These are phyloP conservation scores for Arrhamphus sclerolepis DNA, from an alignment of 2,797 vertebrate species.

Conservation along the genomic window DNA sequence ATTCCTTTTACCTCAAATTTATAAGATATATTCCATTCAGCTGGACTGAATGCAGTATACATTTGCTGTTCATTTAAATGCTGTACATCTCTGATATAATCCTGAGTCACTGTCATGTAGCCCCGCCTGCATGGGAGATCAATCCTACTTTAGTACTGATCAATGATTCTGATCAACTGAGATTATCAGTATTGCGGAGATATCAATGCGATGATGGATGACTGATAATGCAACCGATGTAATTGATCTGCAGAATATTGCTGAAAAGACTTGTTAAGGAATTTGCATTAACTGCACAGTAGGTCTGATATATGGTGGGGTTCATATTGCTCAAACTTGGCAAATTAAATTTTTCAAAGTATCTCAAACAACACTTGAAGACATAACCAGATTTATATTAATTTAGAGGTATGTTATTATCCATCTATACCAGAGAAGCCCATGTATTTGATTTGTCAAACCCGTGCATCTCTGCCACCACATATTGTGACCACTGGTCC, in stretches of 20 bases:
- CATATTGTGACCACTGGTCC: conserved; percentile 67
- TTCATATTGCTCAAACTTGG: too few relatives aligned
- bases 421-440: conserved; percentile 28
- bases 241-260: conserved; percentile 72
- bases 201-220: conserved; percentile 79
- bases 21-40: conserved; percentile 48
- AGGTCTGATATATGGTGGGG: conserved; percentile 32
- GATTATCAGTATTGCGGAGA: conserved; percentile 74
- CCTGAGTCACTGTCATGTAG: conserved; percentile 40
- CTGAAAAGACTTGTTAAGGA: conserved; percentile 58
- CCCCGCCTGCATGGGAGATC: conserved; percentile 50
- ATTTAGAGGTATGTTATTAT: background rate
- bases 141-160: conserved; percentile 65
- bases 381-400: background rate
- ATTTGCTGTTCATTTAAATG: conserved; percentile 40
- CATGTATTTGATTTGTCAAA: conserved; percentile 53
- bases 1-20: conserved; percentile 67
- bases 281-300: conserved; percentile 58
- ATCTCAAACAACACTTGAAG: background rate
- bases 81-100: conserved; percentile 30
- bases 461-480: conserved; percentile 38
- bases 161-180: conserved; percentile 72
- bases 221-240: conserved; percentile 69
- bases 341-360: too few relatives aligned
- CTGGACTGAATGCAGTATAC: conserved; percentile 32